phyloP scores from a whole-genome alignment of 2,888 invertebrate species.

The Minunthozetes semirufus region DNA sequence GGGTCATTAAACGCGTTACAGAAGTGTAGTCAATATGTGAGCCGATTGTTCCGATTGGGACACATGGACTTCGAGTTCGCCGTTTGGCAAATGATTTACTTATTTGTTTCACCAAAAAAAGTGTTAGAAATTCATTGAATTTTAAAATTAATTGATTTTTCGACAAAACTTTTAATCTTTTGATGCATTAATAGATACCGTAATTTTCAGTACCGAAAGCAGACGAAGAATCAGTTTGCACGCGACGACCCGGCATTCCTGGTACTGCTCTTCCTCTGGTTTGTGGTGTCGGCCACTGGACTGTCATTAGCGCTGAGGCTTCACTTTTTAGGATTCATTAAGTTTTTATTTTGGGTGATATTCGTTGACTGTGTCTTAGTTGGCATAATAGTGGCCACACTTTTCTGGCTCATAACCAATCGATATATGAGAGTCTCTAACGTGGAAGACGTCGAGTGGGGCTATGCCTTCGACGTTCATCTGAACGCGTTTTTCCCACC shows the following conservation, averaged over 20 bases:
- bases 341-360: slow-evolving; percentile 81
- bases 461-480: slow-evolving; percentile 96
- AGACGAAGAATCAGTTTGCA: slow-evolving; percentile 97
- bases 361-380: slow-evolving; percentile 88
- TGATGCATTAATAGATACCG: slow-evolving; percentile 56
- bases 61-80: slow-evolving; percentile 99
- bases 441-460: slow-evolving; percentile 86
- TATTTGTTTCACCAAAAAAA: slow-evolving; percentile 89
- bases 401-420: slow-evolving; percentile 80
- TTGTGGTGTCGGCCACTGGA: slow-evolving; percentile 80
- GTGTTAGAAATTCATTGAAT: slow-evolving; percentile 52
- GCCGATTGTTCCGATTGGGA: slow-evolving; percentile 75
- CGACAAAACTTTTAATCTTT: not conserved
- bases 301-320: slow-evolving; percentile 73
- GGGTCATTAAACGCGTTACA: slow-evolving; percentile 54
- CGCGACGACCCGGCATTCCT: slow-evolving; percentile 98
- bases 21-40: slow-evolving; percentile 58
- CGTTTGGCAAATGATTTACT: slow-evolving; percentile 96
- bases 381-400: slow-evolving; percentile 75
- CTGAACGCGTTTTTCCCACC: slow-evolving; percentile 98
- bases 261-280: slow-evolving; percentile 76
- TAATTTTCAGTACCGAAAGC: slow-evolving; percentile 95
- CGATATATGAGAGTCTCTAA: slow-evolving; percentile 62
- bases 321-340: slow-evolving; percentile 57
- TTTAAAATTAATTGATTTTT: not conserved